phyloP scores from a whole-genome alignment of 2,888 invertebrate species.

The Apodemia zela region DNA sequence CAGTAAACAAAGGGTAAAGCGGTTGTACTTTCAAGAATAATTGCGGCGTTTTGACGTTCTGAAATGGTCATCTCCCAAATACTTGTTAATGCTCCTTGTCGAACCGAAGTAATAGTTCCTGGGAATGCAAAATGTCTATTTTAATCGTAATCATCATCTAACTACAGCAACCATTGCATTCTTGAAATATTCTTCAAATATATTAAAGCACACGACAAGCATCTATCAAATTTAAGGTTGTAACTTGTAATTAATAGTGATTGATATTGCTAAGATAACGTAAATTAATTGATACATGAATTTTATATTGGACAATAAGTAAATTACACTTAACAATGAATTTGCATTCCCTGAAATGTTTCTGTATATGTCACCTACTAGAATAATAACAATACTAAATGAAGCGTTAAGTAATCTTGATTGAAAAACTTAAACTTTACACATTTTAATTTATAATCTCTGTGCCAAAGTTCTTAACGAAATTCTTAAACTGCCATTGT shows the following conservation, averaged over 20 bases:
- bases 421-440: not conserved
- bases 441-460: constrained; percentile 34
- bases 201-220: too few species aligned
- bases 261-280: not conserved
- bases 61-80: constrained; percentile 63
- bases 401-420: not conserved
- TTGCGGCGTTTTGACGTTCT: constrained; percentile 56
- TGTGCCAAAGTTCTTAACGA: constrained; percentile 50
- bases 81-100: constrained; percentile 50
- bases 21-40: constrained; percentile 50
- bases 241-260: too few species aligned
- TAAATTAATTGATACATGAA: not conserved
- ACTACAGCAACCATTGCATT: not conserved
- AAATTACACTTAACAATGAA: too few species aligned
- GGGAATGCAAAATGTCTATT: constrained; percentile 24
- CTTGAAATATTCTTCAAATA: not conserved
- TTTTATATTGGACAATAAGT: too few species aligned
- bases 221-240: too few species aligned
- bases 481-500: constrained; percentile 57
- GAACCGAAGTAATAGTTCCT: constrained; percentile 34
- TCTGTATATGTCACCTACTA: too few species aligned
- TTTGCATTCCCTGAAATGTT: too few species aligned
- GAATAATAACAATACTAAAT: not conserved
- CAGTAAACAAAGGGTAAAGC: constrained; percentile 58
- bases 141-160: constrained; percentile 15